phyloP scores from a whole-genome alignment of 2,888 invertebrate species.

The Amiota communis region DNA sequence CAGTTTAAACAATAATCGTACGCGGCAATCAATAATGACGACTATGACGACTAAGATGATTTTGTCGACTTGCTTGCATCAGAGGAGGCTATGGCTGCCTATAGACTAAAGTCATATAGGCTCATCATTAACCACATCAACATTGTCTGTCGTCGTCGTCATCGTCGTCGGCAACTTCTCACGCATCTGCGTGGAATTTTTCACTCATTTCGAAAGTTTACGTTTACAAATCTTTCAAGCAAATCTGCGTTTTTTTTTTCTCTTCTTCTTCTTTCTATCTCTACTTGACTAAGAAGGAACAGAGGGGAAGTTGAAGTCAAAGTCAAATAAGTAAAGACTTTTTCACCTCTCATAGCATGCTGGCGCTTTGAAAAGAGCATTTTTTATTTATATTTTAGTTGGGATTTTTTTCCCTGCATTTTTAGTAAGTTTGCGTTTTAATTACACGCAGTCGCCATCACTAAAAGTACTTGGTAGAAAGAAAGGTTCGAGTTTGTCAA shows the following conservation, averaged over 20 bases:
- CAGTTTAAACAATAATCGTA: conserved; percentile 68
- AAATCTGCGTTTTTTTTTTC: conserved; percentile 50
- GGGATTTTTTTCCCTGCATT: conserved; percentile 1
- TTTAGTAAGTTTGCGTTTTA: conserved; percentile 60
- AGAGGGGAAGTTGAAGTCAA: too few relatives aligned
- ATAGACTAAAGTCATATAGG: neutral
- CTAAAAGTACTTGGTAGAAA: conserved; percentile 43
- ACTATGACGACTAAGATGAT: conserved; percentile 13
- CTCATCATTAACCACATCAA: conserved; percentile 21
- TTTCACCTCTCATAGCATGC: neutral
- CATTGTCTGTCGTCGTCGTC: conserved; percentile 32
- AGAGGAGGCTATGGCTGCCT: too few relatives aligned
- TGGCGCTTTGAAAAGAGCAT: conserved; percentile 30
- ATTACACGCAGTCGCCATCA: conserved; percentile 52
- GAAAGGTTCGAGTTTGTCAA: neutral
- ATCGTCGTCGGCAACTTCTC: conserved; percentile 62
- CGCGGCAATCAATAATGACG: conserved; percentile 60
- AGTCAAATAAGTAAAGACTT: too few relatives aligned
- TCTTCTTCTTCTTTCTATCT: too few relatives aligned
- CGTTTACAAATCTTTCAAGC: conserved; percentile 62
- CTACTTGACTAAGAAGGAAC: too few relatives aligned
- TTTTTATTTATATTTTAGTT: conserved; percentile 53
- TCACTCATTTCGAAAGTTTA: conserved; percentile 66
- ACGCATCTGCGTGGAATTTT: conserved; percentile 64
- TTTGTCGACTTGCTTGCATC: too few relatives aligned